A percentile compares a stretch with the other conserved stretches of the same genome.
These are phyloP conservation scores for Coleophora deauratella DNA, from an alignment of 2,888 invertebrate genomes.

Conservation along the genomic window DNA sequence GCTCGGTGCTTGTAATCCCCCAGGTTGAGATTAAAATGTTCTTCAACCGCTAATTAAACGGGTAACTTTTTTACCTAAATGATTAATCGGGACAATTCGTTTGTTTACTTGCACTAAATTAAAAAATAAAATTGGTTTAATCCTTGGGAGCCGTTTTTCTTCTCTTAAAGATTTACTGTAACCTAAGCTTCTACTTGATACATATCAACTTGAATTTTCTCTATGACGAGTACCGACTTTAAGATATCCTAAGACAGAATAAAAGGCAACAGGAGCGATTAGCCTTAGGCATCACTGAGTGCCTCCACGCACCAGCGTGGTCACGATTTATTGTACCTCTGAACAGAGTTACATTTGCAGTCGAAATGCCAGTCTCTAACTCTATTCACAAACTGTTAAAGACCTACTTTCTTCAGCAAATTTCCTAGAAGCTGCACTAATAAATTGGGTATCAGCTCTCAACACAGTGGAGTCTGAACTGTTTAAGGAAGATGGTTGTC, in stretches of 20 bases:
- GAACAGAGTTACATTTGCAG: conserved; percentile 27
- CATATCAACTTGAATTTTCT: neutral
- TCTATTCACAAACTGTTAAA: conserved; percentile 16
- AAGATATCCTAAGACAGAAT: conserved; percentile 14
- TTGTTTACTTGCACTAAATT: conserved; percentile 19
- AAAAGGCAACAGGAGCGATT: conserved; percentile 63
- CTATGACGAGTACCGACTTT: neutral
- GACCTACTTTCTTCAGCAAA: conserved; percentile 23
- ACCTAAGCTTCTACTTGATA: neutral
- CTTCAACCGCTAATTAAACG: conserved; percentile 63
- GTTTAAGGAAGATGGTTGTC: conserved; percentile 60
- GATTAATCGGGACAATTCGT: conserved; percentile 48
- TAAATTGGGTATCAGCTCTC: conserved; percentile 22
- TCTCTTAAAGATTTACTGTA: too few species aligned
- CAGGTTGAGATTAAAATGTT: conserved; percentile 59
- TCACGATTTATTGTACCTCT: conserved; percentile 58
- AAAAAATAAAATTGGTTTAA: conserved; percentile 5
- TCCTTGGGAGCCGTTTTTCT: too few species aligned
- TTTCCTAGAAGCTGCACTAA: conserved; percentile 15
- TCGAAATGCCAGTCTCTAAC: conserved; percentile 21
- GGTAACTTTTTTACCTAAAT: conserved; percentile 58
- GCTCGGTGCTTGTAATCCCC: conserved; percentile 63
- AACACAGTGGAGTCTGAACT: conserved; percentile 43
- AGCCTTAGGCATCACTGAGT: conserved; percentile 45
- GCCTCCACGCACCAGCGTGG: conserved; percentile 27